Conservation (phyloP, 2,797 vertebrate species). For the Sebastes melanostomus region DNA sequence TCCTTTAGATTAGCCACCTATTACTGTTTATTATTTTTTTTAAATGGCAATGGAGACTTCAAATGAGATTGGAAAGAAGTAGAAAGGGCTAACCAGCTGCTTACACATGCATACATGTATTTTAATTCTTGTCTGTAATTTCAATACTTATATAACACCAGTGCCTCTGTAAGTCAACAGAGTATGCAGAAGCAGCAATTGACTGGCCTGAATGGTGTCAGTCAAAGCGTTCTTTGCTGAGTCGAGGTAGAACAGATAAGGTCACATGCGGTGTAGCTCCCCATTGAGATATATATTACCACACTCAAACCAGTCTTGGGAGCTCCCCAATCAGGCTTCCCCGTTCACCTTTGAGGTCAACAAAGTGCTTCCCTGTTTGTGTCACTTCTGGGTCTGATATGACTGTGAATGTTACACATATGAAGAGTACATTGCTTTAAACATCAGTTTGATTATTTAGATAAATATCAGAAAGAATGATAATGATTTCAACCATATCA, state of each 20-base stretch:
- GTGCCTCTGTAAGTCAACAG: background rate
- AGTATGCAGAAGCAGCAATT: background rate
- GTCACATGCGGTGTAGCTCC: background rate
- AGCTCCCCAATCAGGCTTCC: background rate
- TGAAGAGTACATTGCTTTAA: background rate
- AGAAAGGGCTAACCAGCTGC: background rate
- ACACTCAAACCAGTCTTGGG: background rate
- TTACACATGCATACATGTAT: background rate
- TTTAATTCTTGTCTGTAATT: background rate
- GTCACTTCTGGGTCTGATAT: background rate
- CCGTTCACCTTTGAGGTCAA: background rate
- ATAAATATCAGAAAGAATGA: background rate
- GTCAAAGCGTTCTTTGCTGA: background rate
- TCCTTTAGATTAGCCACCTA: background rate
- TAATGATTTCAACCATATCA: background rate
- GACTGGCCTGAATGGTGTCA: background rate
- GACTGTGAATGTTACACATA: background rate
- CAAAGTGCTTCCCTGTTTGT: background rate
- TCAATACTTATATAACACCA: background rate
- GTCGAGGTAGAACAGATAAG: background rate
- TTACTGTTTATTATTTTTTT: background rate
- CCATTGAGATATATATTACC: background rate
- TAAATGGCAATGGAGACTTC: background rate
- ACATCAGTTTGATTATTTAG: background rate
- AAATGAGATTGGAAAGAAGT: background rate